Conservation (phyloP, 2,888 invertebrate species). For the Cacoxenus indagator region DNA sequence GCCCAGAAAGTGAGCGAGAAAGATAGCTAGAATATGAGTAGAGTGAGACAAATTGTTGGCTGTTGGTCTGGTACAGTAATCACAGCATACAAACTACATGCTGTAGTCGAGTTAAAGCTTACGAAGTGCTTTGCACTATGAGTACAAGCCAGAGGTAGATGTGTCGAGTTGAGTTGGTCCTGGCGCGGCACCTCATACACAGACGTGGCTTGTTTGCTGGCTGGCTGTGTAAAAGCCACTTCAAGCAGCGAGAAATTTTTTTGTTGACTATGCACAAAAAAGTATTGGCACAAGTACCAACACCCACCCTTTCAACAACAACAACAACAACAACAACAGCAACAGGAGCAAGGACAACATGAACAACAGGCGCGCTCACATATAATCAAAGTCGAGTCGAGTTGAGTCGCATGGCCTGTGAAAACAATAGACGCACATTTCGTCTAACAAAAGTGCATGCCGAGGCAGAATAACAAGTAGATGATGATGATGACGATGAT, state of each 20-base stretch:
- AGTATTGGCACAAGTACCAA: background rate
- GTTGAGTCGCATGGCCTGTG: constrained; percentile 13
- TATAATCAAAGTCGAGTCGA: background rate
- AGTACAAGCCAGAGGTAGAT: too few relatives aligned
- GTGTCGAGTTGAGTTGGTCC: too few relatives aligned
- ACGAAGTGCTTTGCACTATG: too few relatives aligned
- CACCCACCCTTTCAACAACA: background rate
- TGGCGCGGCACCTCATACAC: too few relatives aligned
- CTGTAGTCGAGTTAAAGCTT: too few relatives aligned
- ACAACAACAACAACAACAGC: constrained; percentile 5
- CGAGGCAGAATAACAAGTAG: background rate
- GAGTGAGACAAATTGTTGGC: background rate
- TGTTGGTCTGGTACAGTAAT: too few relatives aligned
- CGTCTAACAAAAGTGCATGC: background rate
- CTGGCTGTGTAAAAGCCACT: too few relatives aligned
- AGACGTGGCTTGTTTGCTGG: too few relatives aligned
- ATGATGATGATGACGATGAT: background rate
- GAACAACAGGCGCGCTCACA: background rate
- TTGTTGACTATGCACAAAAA: background rate
- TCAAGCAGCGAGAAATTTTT: background rate
- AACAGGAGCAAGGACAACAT: constrained; percentile 15
- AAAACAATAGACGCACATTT: constrained; percentile 23
- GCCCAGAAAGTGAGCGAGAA: background rate
- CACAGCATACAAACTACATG: too few relatives aligned
- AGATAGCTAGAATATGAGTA: background rate